Base-by-base conservation (phyloP, 1,140 invertebrate genomes). In the Calycopis cecrops region DNA sequence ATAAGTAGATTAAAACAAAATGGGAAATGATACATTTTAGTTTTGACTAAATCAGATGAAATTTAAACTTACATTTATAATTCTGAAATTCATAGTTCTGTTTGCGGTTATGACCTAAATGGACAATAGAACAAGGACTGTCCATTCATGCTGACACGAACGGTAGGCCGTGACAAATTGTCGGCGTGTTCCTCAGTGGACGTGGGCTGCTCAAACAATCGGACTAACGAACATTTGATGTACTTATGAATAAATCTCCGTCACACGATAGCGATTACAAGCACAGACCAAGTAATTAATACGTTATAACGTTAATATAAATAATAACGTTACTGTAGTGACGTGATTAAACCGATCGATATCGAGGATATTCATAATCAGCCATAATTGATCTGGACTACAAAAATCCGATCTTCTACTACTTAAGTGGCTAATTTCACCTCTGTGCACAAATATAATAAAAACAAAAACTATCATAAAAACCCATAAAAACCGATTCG, bases 51-150 rank as follows among this genome's bases (percentile, higher is more conserved):
- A 3, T 28, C 21, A 2, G 21, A 28, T 28, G 6, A 28, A 34
- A 51, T 14, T 35, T 14, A 50, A 35, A 35, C 28, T 3, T 28
- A 28, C 21, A 28, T 28, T 28, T 28, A 28, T 28, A 28, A 3
- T 28, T 28, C 21, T 6, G 21, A 48, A 57, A 57, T 51, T 17
- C 38, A 14, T 9, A 9, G 33, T 11, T 42, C 21, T 37, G 49
- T 35, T 35, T 40, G 28, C 53, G 55, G 55, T 57, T 49, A 57
- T 42, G 49, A 37, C 35, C 55, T 11, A 9, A 12, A n/a, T 48
- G 42, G 55, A 57, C 55, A 57, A 57, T 57, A 51, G 48, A 42
- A 57, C 55, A 57, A 52, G 49, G 28, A 47, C 21, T 35, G 47
- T 34, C 54, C 55, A 57, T 57, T 52, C 55, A 57, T 50, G 35